Conservation (phyloP, 2,888 invertebrate genomes). For the Phyllotreta striolata region DNA sequence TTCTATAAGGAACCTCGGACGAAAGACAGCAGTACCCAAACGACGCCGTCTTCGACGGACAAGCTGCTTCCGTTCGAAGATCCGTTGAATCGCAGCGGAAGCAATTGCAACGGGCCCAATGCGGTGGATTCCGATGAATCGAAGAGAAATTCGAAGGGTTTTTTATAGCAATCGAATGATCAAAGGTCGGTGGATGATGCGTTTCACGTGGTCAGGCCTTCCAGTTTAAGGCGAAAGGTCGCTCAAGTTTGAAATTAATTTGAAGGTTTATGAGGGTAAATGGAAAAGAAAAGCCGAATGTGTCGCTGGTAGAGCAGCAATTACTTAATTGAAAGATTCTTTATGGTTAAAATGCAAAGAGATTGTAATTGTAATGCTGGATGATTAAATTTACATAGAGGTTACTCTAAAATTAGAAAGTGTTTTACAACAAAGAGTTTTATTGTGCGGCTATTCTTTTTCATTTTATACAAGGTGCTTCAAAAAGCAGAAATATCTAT, state of each 20-base stretch:
- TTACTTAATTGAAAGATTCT: not conserved
- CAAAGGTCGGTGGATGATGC: not conserved
- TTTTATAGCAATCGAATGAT: constrained; percentile 57
- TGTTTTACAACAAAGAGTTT: no score
- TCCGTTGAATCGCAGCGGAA: constrained; percentile 57
- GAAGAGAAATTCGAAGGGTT: constrained; percentile 54
- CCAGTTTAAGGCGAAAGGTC: constrained; percentile 58
- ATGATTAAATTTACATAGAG: no score
- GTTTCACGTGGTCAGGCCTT: constrained; percentile 47
- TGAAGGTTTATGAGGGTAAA: not conserved
- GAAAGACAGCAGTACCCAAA: constrained; percentile 58
- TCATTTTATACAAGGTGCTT: no score
- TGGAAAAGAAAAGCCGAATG: not conserved
- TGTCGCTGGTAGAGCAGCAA: not conserved
- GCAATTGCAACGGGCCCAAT: constrained; percentile 57
- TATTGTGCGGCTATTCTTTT: no score
- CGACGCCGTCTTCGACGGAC: constrained; percentile 48
- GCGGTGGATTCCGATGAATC: constrained; percentile 47
- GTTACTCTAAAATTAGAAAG: no score
- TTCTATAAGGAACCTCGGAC: constrained; percentile 50
- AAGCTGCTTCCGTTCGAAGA: constrained; percentile 4
- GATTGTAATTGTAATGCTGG: not conserved
- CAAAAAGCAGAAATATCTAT: no score
- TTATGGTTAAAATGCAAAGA: not conserved
- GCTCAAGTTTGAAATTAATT: constrained; percentile 56